Evolutionary conservation across 2,888 invertebrate genomes (phyloP), one percentile per base, ranked within the genome.

Genomic region (Polymixis flavicincta): DNA sequence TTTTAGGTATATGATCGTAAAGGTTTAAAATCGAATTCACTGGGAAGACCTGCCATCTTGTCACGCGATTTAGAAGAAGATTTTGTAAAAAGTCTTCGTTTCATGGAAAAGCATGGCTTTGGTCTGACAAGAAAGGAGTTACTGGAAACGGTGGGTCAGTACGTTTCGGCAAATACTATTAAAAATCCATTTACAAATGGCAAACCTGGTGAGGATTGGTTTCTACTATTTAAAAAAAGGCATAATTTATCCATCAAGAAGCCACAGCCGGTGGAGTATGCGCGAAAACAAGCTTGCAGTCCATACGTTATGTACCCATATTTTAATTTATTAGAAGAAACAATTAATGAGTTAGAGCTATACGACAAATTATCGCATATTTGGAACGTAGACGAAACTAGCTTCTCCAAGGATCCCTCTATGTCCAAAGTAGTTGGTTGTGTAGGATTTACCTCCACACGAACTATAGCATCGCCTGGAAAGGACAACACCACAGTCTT

Each of bases 61-160:
- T 32, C 64, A 22, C 64, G 64, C 0, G 64, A 65, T 4, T 11
- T 50, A 42, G 42, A 42, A 13, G 50, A 64, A 64, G 19, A 64
- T 48, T 48, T 64, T 14, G 64, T 48, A 6, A 48, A 64, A 64
- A 64, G 48, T 64, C 8, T 64, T 25, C 64, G 28, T 48, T 25
- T 28, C 17, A 64, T 64, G 64, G 64, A 48, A 48, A 64, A 64
- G 64, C 22, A 64, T 64, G 64, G 48, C 19, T 64, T 64, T 28
- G 64, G 64, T 25, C 22, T 64, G 64, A 48, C 64, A 48, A 64
- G 64, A 48, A 64, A 64, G 64, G 64, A 64, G 48, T 64, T 48
- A 48, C 25, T 64, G 22, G 64, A 64, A 48, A 64, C 64, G 11
- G 64, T 48, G 22, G 60, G 32, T 32, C 19, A 13, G 22, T 37